These are phyloP conservation scores for Mythimna loreyi DNA, from an alignment of 2,888 invertebrate genomes.

Conservation along the genomic window DNA sequence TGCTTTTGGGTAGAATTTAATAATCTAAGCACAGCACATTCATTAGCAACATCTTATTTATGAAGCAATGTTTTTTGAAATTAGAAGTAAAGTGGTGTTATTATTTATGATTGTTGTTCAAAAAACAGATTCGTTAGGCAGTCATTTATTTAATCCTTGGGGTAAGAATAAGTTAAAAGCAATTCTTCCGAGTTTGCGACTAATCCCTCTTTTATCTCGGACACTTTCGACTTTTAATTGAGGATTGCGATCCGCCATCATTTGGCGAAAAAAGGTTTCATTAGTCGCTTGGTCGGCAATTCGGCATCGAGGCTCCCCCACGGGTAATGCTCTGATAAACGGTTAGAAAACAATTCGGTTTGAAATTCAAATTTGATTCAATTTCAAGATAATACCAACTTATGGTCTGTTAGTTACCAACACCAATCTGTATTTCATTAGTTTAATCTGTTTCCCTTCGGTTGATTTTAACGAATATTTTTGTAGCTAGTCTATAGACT, in stretches of 20 bases:
- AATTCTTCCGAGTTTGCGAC: slow-evolving; percentile 29
- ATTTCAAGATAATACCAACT: slow-evolving; percentile 65
- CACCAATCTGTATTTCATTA: slow-evolving; percentile 9
- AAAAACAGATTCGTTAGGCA: neutral
- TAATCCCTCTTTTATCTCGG: slow-evolving; percentile 46
- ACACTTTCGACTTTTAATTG: slow-evolving; percentile 61
- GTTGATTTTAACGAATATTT: neutral
- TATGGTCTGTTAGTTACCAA: slow-evolving; percentile 52
- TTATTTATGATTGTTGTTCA: neutral
- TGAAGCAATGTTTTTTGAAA: neutral
- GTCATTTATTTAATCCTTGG: neutral
- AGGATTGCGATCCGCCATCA: slow-evolving; percentile 52
- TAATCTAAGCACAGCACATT: slow-evolving; percentile 62
- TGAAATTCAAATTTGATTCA: slow-evolving; percentile 70
- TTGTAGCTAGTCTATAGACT: neutral
- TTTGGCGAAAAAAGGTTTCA: slow-evolving; percentile 63
- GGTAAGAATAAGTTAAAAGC: slow-evolving; percentile 4
- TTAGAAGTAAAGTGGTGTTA: neutral
- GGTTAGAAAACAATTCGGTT: slow-evolving; percentile 71
- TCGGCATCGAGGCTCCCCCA: slow-evolving; percentile 53
- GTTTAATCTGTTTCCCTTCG: slow-evolving; percentile 1
- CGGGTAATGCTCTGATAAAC: slow-evolving; percentile 66
- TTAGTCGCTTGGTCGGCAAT: slow-evolving; percentile 63
- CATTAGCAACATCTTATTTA: slow-evolving; percentile 30
- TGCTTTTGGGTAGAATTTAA: slow-evolving; percentile 71